Base-by-base conservation (phyloP, 2,888 invertebrate genomes). In the Antitype chi region DNA sequence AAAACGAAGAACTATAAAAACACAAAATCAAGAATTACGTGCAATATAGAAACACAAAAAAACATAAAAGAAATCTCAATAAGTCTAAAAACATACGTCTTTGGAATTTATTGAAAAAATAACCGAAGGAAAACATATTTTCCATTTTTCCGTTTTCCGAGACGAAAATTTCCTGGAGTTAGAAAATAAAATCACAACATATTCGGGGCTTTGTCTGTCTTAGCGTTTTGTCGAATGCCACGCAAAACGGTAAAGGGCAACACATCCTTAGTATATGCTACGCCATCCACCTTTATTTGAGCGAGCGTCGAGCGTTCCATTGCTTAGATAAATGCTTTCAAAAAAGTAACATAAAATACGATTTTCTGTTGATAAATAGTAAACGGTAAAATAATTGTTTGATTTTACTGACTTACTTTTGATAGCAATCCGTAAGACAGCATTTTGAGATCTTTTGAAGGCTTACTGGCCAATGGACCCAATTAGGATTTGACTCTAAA, bases 101-200 rank as follows among this genome's bases (percentile, higher is more conserved):
- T 70, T 47, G 60, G 70, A 80, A 81, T 82, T 72, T 82, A 84
- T 86, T 70, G 72, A 82, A 85, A 84, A 83, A 74, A 83, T 72
- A 74, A 80, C 64, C 57, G 7, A 68, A 74, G 49, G 62, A 67
- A 80, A 79, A 71, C 68, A 82, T 73, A 85, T 86, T 84, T 84
- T 86, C 74, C 75, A 76, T 79, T 78, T 79, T 74, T 38, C 59
- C 68, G 53, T 80, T 81, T 67, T 53, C 66, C 43, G 38, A 70
- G 8, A 76, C 60, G 70, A 71, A 80, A 76, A 73, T 78, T 78
- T 78, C 72, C 68, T 75, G 68, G 55, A 81, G 76, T 82, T 79
- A 73, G 79, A 76, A 80, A 86, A 88, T 84, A 81, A 88, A 87
- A 85, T 87, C 85, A 82, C 71, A 82, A 85, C 85, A 84, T 84